These are phyloP conservation scores for Emydoidea blandingii DNA, from an alignment of 2,797 vertebrate genomes.

Conservation along the genomic window DNA sequence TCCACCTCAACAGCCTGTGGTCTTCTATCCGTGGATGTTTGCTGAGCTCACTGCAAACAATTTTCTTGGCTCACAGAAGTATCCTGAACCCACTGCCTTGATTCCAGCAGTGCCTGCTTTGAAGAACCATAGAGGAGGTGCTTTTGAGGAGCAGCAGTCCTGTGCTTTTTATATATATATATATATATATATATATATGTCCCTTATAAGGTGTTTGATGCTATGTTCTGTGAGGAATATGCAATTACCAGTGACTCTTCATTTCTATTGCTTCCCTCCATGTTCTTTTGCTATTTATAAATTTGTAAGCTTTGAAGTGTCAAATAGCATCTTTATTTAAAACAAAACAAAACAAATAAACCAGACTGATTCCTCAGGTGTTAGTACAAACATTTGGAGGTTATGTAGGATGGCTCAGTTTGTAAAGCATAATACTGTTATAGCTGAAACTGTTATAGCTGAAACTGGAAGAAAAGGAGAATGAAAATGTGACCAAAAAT, in stretches of 20 bases:
- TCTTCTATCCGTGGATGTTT: background rate
- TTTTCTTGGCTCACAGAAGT: background rate
- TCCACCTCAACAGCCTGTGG: background rate
- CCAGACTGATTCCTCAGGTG: slow-evolving; percentile 56
- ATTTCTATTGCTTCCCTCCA: slow-evolving; percentile 3
- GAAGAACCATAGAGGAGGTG: background rate
- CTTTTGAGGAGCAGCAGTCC: background rate
- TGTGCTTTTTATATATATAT: background rate
- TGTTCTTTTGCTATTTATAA: background rate
- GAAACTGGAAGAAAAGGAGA: slow-evolving; percentile 48
- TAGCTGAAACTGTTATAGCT: slow-evolving; percentile 52
- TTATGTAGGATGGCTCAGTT: slow-evolving; percentile 54
- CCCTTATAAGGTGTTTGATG: background rate
- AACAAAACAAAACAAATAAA: background rate
- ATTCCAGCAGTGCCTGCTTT: background rate
- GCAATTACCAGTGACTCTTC: background rate
- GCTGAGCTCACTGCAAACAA: background rate
- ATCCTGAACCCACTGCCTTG: background rate
- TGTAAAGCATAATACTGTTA: slow-evolving; percentile 49
- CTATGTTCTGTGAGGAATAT: background rate
- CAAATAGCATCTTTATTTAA: slow-evolving; percentile 20
- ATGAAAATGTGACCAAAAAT: slow-evolving; percentile 66
- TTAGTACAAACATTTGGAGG: slow-evolving; percentile 2
- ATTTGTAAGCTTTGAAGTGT: background rate
- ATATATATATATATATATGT: background rate